Percentiles rank a stretch among this genome's conserved stretches.
phyloP scores from a whole-genome alignment of 2,113 vertebrate genomes.

The Melanostigma gelatinosum region DNA sequence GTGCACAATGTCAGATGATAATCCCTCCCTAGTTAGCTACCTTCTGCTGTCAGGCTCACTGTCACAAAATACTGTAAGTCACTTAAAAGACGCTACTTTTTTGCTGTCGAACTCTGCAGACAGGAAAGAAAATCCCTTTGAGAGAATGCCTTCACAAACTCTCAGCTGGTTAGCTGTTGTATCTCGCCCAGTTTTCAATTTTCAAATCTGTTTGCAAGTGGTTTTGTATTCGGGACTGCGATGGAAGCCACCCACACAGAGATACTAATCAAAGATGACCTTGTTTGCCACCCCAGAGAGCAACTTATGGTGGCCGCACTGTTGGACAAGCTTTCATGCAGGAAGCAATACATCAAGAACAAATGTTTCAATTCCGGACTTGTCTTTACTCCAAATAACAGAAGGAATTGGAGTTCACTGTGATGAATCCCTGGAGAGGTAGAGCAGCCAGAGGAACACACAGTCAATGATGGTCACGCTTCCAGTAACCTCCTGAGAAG shows the following conservation, averaged over 20 bases:
- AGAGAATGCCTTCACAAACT: background rate
- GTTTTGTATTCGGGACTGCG: background rate
- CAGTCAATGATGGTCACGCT: background rate
- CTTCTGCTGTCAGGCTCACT: conserved; percentile 6
- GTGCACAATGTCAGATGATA: background rate
- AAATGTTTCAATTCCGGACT: background rate
- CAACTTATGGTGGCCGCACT: background rate
- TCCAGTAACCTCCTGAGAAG: too few species aligned
- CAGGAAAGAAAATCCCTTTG: too few species aligned
- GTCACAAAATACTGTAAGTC: conserved; percentile 4
- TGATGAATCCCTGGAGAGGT: background rate
- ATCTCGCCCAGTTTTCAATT: background rate
- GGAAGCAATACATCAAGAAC: background rate
- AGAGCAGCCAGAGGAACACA: background rate
- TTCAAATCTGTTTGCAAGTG: background rate
- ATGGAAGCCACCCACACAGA: background rate
- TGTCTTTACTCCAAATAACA: conserved; percentile 6
- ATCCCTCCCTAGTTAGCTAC: conserved; percentile 2
- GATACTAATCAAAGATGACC: conserved; percentile 3
- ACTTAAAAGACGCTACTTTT: background rate
- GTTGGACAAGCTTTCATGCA: background rate
- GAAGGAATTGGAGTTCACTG: background rate
- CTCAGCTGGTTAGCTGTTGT: background rate
- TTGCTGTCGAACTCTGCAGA: background rate
- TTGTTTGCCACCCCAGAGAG: conserved; percentile 3